Base-by-base conservation (phyloP, 1,140 invertebrate genomes). In the Diorhabda sublineata region DNA sequence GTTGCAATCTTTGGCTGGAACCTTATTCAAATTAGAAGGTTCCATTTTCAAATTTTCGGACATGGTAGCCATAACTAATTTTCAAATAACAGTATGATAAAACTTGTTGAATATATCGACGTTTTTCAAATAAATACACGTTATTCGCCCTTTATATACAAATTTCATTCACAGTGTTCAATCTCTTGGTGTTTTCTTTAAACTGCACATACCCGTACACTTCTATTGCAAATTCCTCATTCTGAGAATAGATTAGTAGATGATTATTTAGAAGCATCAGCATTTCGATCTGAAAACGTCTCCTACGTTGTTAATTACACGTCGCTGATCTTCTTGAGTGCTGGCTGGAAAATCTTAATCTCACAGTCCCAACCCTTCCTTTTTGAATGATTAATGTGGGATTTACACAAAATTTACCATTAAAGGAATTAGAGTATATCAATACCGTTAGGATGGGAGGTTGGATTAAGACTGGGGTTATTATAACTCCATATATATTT, bases 331-430 rank as follows among this genome's bases (percentile, higher is more conserved):
- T 67, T 60, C 65, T 67, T 67, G 58, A 67, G 65, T 59, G 65
- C 65, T 60, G 65, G 57, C 65, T 60, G 65, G 52, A 67, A 67
- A 67, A 67, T 67, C 65, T 67, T 67, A 67, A 67, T 67, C 65
- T 67, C 58, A 42, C 26, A 9, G 65, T 59, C 45, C 58, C 43
- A 52, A 67, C 65, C 65, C 65, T 67, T 67, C 65, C 57, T 45
- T 60, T 2, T 56, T 67, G 58, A 67, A 67, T 67, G 65, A 67
- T 67, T 67, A 60, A 67, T 67, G 65, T 45, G 65, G 65, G 65
- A 60, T 67, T 67, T 60, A 61, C 44, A 60, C 52, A 67, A 67
- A 67, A 67, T 61, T 67, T 60, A 45, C 57, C 65, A 67, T 67
- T 67, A 60, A 52, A 47, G 65, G 57, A 42, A 67, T 45, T 60